These are phyloP conservation scores for Cavia porcellus DNA, from an alignment of 2,113 vertebrate species.

Conservation along the genomic window DNA sequence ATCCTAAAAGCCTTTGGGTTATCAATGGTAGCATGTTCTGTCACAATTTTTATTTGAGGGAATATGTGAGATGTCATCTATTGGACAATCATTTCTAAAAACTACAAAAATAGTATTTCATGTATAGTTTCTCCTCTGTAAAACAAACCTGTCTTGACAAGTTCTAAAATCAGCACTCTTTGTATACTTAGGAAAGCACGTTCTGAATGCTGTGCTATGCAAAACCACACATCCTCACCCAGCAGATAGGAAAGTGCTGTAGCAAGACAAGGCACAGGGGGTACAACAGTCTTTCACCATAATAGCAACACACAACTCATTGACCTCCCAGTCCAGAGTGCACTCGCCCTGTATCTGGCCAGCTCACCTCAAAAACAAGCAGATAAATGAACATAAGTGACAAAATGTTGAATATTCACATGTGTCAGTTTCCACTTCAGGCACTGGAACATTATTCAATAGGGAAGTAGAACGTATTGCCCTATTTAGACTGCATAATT, in stretches of 20 bases:
- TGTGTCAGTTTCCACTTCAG: not conserved
- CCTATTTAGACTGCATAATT: not conserved
- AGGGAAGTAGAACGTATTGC: not conserved
- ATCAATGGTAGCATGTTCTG: not conserved
- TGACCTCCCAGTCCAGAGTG: not conserved
- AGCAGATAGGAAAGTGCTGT: not conserved
- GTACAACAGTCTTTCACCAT: not conserved
- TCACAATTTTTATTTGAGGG: conserved; percentile 43
- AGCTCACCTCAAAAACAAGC: not conserved
- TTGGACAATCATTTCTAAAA: conserved; percentile 44
- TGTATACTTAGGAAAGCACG: not conserved
- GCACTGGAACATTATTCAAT: not conserved
- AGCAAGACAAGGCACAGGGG: not conserved
- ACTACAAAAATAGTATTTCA: not conserved
- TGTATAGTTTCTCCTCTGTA: not conserved
- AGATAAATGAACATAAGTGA: not conserved
- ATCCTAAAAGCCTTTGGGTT: conserved; percentile 5
- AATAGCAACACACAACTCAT: not conserved
- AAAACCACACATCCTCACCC: not conserved
- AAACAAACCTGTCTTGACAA: not conserved
- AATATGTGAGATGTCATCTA: not conserved
- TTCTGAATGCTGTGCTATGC: not conserved
- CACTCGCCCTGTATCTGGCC: not conserved
- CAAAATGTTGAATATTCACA: not conserved
- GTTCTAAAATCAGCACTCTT: not conserved